Base-by-base conservation (phyloP, 2,888 invertebrate genomes). In the Ochropleura leucogaster region DNA sequence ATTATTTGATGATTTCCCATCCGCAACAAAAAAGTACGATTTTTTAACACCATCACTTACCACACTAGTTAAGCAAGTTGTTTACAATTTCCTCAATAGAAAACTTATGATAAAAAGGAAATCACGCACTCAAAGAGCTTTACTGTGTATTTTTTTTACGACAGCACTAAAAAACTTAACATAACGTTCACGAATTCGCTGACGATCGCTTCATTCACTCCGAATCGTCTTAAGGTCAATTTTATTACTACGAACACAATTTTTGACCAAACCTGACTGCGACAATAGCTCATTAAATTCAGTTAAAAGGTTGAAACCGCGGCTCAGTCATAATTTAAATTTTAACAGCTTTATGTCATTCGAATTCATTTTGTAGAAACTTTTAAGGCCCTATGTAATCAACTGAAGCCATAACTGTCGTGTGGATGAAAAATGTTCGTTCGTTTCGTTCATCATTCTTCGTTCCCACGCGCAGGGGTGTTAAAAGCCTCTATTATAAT, bases 381-480 rank as follows among this genome's bases (percentile, higher is more conserved):
- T 82, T 86, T 88, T 86, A 89, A 82, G 79, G 84, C 64, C 67
- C 81, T 88, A 83, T 87, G 88, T 89, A 89, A 91, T 91, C 89
- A 91, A 88, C 88, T 85, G 80, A 79, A 87, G 82, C 90, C 85
- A 91, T 93, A 91, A 93, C 90, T 88, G 92, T 93, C 92, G 70
- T 72, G 68, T 85, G 55, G 87, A 90, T 92, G 90, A 93, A 89
- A 90, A 90, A 92, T 90, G 90, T 91, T 90, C 84, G 80, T 85
- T 82, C 78, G 79, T 62, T 70, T 72, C 49, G 72, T 80, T 68
- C 84, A 72, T 85, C 81, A 78, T 86, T 84, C 75, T 83, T 91
- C 91, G 86, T 88, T 87, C 93, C 92, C 92, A 90, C 87, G 82
- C 82, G 71, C 77, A 80, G 77, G 88, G 89, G 89, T 90, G 90